Base-by-base conservation (phyloP, 2,888 invertebrate genomes). In the Leptarthrus brevirostris region DNA sequence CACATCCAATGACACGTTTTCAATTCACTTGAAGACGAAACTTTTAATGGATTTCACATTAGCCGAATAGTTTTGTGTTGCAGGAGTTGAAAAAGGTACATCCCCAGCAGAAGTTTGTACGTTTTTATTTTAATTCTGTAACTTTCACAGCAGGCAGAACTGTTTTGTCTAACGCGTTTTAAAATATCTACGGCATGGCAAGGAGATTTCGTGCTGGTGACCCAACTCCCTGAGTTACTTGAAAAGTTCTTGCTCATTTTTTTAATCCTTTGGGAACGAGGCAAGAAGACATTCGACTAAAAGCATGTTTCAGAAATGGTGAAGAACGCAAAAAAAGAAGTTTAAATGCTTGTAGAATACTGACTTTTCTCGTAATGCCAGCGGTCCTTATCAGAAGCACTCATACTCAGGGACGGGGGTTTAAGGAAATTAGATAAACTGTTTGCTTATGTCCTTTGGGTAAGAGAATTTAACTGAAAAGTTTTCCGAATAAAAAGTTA, bases 11-110 rank as follows among this genome's bases (percentile, higher is more conserved):
- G 71, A 71, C 54, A 71, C 71, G 54, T 71, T 54, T 71, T 71
- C 71, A 71, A 71, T 71, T 71, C 71, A 54, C 54, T 71, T 18
- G 14, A 26, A 22, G 54, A 40, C 40, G 26, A 71, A 71, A 74
- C 72, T 74, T 74, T 74, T 74, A 74, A 74, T 74, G 74, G 74
- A 74, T 74, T 74, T 74, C 74, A 72, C 74, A 74, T 74, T 74
- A 74, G 74, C 72, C 53, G 54, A 74, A 74, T 74, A 74, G 73
- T 74, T 74, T 71, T 56, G 49, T 71, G 52, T 64, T 56, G 52
- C 14, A 44, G 5, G 20, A 69, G 47, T 54, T 58, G 47, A 34
- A 69, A 74, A 74, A 69, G 40, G 44, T 44, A 44, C 70, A 58
- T 56, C 24, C 20, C 20, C 2, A n/a, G n/a, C n/a, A n/a, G 53